A percentile compares a stretch with the other conserved stretches of the same genome.
These are phyloP conservation scores for Meandrusa payeni DNA, from an alignment of 2,888 invertebrate species.

Conservation along the genomic window DNA sequence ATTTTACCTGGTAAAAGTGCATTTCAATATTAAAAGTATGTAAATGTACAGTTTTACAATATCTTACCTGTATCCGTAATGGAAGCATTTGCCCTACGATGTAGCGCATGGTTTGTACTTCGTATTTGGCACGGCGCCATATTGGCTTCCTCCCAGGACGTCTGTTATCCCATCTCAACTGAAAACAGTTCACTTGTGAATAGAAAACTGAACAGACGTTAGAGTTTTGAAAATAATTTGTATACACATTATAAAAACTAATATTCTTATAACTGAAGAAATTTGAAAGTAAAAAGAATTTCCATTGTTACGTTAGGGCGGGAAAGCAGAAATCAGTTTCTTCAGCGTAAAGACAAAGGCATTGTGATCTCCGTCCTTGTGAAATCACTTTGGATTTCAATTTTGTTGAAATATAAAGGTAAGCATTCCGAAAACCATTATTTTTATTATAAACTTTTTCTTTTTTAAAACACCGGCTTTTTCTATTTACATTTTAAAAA, in stretches of 20 bases:
- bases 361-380: conserved; percentile 34
- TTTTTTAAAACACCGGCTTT: too few species aligned
- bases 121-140: conserved; percentile 80
- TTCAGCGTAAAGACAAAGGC: conserved; percentile 36
- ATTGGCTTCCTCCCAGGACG: conserved; percentile 62
- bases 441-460: too few species aligned
- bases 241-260: conserved; percentile 28
- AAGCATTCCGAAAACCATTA: too few species aligned
- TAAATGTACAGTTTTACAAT: too few species aligned
- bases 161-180: conserved; percentile 36
- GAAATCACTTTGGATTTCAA: conserved; percentile 34
- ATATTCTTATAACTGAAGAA: conserved; percentile 15
- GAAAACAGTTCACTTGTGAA: conserved; percentile 54
- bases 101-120: conserved; percentile 51
- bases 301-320: conserved; percentile 33
- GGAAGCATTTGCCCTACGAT: conserved; percentile 37
- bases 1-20: too few species aligned
- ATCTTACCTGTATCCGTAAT: conserved; percentile 25
- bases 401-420: conserved; percentile 32
- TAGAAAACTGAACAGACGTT: conserved; percentile 52
- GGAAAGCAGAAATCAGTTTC: conserved; percentile 32
- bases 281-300: conserved; percentile 1
- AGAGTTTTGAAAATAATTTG: conserved; percentile 34
- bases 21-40: too few species aligned
- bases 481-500: too few species aligned